These are phyloP conservation scores for Glyptemys insculpta DNA, from an alignment of 2,797 vertebrate genomes.

Conservation along the genomic window DNA sequence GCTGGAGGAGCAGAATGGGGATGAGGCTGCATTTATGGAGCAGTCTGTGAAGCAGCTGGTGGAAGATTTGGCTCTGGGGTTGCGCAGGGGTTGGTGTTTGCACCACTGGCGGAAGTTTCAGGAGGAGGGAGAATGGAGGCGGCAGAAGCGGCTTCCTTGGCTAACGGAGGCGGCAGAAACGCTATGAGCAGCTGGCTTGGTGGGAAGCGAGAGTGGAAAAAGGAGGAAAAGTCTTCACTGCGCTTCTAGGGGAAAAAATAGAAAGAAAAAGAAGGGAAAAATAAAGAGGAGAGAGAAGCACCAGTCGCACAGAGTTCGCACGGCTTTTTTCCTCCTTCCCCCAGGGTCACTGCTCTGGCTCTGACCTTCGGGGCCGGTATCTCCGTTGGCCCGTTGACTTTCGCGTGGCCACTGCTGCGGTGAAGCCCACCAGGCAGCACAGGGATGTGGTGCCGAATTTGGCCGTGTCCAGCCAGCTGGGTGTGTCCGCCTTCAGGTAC, in stretches of 20 bases:
- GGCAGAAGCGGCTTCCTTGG: conserved; percentile 36
- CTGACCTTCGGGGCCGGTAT: conserved; percentile 97
- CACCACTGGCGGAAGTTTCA: conserved; percentile 49
- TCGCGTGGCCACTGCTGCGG: conserved; percentile 91
- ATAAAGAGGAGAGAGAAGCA: conserved; percentile 59
- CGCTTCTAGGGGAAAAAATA: conserved; percentile 34
- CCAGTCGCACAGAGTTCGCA: conserved; percentile 66
- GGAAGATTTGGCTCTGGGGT: conserved; percentile 42
- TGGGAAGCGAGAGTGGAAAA: neutral
- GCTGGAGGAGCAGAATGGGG: conserved; percentile 47
- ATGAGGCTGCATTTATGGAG: conserved; percentile 53
- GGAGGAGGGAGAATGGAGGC: conserved; percentile 46
- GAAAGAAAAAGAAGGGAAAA: neutral
- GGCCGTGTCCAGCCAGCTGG: conserved; percentile 88
- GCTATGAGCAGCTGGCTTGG: conserved; percentile 26
- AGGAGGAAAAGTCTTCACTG: conserved; percentile 58
- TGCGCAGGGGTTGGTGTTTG: conserved; percentile 39
- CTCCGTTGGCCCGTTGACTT: conserved; percentile 89
- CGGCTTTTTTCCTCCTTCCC: conserved; percentile 70
- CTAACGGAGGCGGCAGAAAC: conserved; percentile 34
- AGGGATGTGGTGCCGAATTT: conserved; percentile 87
- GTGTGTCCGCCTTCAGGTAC: conserved; percentile 79
- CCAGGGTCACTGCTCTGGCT: conserved; percentile 88
- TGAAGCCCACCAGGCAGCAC: conserved; percentile 95
- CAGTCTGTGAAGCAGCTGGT: conserved; percentile 59